These are phyloP conservation scores for Oncorhynchus nerka DNA, from an alignment of 2,113 vertebrate genomes.

Conservation along the genomic window DNA sequence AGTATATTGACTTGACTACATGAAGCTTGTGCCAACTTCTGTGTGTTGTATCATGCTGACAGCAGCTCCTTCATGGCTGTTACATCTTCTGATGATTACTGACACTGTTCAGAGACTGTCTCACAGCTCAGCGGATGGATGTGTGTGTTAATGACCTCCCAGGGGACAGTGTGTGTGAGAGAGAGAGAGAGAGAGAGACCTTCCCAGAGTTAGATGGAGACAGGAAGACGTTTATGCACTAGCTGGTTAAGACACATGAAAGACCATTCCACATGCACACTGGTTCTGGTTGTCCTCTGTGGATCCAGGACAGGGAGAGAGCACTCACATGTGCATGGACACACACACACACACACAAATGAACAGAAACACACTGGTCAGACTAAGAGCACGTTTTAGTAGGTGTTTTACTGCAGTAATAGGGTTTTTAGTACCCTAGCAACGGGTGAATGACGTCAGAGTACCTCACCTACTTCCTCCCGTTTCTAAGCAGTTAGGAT, in stretches of 20 bases:
- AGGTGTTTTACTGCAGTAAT: conserved; percentile 1
- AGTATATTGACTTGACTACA: no score
- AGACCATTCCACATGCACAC: no score
- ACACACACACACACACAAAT: conserved; percentile 2
- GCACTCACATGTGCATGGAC: conserved; percentile 2
- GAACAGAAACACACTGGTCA: neutral
- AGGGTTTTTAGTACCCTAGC: neutral
- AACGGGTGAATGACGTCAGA: neutral
- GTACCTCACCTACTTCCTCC: neutral
- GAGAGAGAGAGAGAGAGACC: no score
- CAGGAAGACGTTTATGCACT: no score
- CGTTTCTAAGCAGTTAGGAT: neutral
- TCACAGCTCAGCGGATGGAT: neutral
- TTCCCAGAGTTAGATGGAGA: neutral
- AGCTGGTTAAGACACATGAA: no score
- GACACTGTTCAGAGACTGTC: neutral
- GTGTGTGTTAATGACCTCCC: conserved; percentile 24
- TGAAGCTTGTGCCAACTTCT: no score
- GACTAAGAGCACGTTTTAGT: neutral
- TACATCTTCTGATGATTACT: neutral
- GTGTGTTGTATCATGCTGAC: no score
- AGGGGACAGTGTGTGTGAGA: neutral
- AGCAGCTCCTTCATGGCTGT: no score
- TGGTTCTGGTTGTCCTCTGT: no score
- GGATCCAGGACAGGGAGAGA: no score